Evolutionary conservation across 23 tunicate genomes (phyloP).

Genomic region (Aplidium turbinatum): DNA sequence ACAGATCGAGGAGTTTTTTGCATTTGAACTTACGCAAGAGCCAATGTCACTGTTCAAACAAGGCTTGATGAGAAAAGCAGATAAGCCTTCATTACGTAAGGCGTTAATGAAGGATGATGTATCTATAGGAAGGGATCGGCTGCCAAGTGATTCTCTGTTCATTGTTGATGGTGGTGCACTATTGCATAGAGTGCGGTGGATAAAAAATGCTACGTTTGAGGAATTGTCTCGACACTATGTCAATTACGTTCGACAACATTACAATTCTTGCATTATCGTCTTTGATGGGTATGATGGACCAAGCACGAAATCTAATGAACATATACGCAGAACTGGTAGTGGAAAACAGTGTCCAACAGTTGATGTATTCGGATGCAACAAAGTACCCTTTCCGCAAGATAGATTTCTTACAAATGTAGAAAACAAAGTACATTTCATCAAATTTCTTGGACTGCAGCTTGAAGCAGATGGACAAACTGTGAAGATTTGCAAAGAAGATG

Average conservation of each 20-base stretch:
- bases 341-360: not conserved
- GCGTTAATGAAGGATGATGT: not conserved
- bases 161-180: slow-evolving; percentile 24
- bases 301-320: slow-evolving; percentile 3
- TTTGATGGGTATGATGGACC: slow-evolving; percentile 9
- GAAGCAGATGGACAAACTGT: slow-evolving; percentile 3
- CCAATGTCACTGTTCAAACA: slow-evolving; percentile 1
- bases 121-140: not conserved
- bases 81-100: slow-evolving; percentile 1
- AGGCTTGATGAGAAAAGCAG: slow-evolving; percentile 14
- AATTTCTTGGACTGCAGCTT: not conserved
- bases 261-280: not conserved
- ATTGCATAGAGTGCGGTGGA: slow-evolving; percentile 1
- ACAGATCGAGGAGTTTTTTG: not conserved
- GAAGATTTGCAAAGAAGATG: slow-evolving; percentile 1
- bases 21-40: not conserved
- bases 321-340: not conserved
- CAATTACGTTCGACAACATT: not conserved
- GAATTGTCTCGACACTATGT: not conserved
- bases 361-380: not conserved
- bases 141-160: not conserved
- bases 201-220: not conserved
- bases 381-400: not conserved
- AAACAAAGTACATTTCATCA: not conserved
- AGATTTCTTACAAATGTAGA: not conserved